Conservation (phyloP, 1,140 invertebrate species). For the Pseudomyrmex pallidus region DNA sequence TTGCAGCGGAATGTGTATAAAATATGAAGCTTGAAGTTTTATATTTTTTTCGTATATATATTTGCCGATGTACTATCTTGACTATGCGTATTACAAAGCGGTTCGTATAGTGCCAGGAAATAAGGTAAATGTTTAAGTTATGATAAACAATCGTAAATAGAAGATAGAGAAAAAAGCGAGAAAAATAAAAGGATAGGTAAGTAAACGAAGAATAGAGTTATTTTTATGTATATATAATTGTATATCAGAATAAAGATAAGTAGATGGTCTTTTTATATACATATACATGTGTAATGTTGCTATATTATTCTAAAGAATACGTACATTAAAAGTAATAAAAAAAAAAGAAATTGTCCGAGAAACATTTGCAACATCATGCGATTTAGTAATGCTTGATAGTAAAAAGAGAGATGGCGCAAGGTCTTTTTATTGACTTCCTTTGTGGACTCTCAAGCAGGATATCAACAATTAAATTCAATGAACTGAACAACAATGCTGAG, state of each 20-base stretch:
- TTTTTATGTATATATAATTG: no score
- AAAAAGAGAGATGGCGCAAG: slow-evolving; percentile 64
- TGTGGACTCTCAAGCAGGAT: slow-evolving; percentile 79
- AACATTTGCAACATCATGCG: slow-evolving; percentile 23
- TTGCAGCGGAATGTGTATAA: neutral
- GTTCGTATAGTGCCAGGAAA: slow-evolving; percentile 19
- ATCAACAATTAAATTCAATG: slow-evolving; percentile 81
- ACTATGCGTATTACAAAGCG: neutral
- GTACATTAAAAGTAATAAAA: neutral
- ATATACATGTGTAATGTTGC: no score
- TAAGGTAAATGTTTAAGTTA: neutral
- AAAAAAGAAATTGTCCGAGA: slow-evolving; percentile 25
- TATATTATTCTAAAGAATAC: neutral
- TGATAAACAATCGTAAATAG: no score
- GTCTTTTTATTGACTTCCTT: slow-evolving; percentile 66
- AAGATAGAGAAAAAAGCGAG: no score
- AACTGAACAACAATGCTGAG: slow-evolving; percentile 82
- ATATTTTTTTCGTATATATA: neutral
- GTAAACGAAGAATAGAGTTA: no score
- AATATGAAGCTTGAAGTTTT: neutral
- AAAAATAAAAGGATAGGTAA: no score
- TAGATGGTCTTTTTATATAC: no score
- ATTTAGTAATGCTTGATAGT: slow-evolving; percentile 58
- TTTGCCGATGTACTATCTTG: neutral
- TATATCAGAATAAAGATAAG: no score